Evolutionary conservation across 1,140 invertebrate genomes (phyloP).

Genomic region (Aphelinus certus): DNA sequence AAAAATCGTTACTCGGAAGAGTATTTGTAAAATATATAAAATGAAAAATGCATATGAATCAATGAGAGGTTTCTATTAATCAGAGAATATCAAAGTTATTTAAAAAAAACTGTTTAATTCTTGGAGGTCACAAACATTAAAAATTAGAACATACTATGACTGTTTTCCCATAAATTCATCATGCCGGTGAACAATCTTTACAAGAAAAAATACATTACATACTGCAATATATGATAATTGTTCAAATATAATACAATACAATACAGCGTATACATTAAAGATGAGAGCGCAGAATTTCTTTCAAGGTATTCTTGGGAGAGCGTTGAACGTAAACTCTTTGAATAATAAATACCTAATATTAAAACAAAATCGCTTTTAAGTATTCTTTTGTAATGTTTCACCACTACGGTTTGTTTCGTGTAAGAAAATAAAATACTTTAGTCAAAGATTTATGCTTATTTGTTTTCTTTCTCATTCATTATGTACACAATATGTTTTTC

Average conservation of each 20-base stretch:
- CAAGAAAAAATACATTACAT: not conserved
- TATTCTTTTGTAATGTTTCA: constrained; percentile 27
- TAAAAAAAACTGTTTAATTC: constrained; percentile 3
- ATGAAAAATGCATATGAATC: constrained; percentile 24
- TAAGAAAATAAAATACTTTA: constrained; percentile 42
- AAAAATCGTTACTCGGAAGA: constrained; percentile 20
- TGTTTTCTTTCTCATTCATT: not conserved
- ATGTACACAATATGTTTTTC: constrained; percentile 38
- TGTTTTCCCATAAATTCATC: constrained; percentile 1
- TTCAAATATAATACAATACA: constrained; percentile 32
- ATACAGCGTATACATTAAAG: constrained; percentile 33
- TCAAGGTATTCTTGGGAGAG: constrained; percentile 23
- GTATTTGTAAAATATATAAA: constrained; percentile 16
- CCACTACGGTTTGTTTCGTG: constrained; percentile 28
- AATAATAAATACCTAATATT: constrained; percentile 36
- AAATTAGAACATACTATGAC: not conserved
- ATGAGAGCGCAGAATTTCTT: constrained; percentile 28
- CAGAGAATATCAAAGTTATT: too few relatives aligned
- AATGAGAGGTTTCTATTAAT: not conserved
- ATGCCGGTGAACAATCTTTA: constrained; percentile 12
- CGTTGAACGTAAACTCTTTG: constrained; percentile 32
- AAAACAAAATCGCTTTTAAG: constrained; percentile 35
- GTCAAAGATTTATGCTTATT: constrained; percentile 31
- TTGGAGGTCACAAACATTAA: constrained; percentile 22
- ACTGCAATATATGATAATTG: not conserved